Percentiles rank a stretch among this genome's conserved stretches.
Conservation (phyloP, 2,888 invertebrate genomes). For the Panorpa germanica region DNA sequence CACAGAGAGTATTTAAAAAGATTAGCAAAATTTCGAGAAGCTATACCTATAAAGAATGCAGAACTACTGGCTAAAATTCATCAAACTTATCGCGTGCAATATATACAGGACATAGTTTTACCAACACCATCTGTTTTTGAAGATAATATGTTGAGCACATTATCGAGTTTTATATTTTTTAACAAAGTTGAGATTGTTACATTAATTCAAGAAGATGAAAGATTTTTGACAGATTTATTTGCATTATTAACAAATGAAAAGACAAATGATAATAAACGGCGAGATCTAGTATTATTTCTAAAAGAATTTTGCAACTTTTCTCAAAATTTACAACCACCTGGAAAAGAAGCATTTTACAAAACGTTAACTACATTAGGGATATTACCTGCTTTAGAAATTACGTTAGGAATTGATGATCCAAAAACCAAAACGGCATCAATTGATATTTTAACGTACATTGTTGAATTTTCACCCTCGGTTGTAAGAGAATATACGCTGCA, state of each 20-base stretch:
- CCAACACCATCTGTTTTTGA: slow-evolving; percentile 99
- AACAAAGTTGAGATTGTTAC: slow-evolving; percentile 99
- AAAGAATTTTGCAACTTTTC: slow-evolving; percentile 99
- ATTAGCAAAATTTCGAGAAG: slow-evolving; percentile 80
- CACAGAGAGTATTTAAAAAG: slow-evolving; percentile 93
- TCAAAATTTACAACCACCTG: slow-evolving; percentile 92
- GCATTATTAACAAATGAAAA: slow-evolving; percentile 77
- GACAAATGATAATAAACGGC: slow-evolving; percentile 65
- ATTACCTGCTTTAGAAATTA: slow-evolving; percentile 76
- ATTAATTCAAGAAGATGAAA: slow-evolving; percentile 93
- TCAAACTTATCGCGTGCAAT: slow-evolving; percentile 98
- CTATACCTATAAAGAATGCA: slow-evolving; percentile 85
- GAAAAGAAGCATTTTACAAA: slow-evolving; percentile 95
- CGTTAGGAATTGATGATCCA: slow-evolving; percentile 77
- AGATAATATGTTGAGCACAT: slow-evolving; percentile 92
- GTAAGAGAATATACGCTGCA: slow-evolving; percentile 93
- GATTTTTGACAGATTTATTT: slow-evolving; percentile 89
- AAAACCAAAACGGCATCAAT: slow-evolving; percentile 93
- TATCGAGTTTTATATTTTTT: slow-evolving; percentile 98
- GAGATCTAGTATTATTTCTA: slow-evolving; percentile 90
- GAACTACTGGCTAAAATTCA: slow-evolving; percentile 96
- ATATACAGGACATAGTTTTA: slow-evolving; percentile 96
- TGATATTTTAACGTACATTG: slow-evolving; percentile 94
- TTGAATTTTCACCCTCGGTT: slow-evolving; percentile 94
- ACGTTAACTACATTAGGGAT: slow-evolving; percentile 77